phyloP scores from a whole-genome alignment of 2,113 vertebrate species.

The Hydrochoerus hydrochaeris region DNA sequence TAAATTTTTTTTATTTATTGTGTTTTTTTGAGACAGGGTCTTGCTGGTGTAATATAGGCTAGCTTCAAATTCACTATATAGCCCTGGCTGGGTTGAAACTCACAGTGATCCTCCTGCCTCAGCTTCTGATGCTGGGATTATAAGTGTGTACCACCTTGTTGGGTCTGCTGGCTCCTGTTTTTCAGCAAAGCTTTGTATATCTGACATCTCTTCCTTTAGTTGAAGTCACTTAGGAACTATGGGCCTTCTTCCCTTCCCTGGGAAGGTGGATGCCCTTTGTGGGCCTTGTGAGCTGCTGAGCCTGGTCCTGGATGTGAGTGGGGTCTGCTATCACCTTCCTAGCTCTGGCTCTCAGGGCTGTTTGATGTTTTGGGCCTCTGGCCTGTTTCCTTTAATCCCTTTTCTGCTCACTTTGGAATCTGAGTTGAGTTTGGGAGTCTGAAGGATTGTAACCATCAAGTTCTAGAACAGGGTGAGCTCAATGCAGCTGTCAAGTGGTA shows the following conservation, averaged over 20 bases:
- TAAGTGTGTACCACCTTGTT: not conserved
- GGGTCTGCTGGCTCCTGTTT: not conserved
- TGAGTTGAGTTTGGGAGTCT: not conserved
- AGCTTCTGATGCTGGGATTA: not conserved
- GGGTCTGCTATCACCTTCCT: no score
- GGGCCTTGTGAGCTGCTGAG: not conserved
- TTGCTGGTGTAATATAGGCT: not conserved
- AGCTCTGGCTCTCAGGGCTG: not conserved
- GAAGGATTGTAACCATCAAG: not conserved
- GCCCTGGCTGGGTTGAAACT: not conserved
- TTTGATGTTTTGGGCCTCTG: not conserved
- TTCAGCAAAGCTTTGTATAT: not conserved
- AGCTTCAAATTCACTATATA: not conserved
- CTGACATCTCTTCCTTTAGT: not conserved
- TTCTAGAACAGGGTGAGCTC: not conserved
- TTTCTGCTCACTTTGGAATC: not conserved
- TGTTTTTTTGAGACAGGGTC: not conserved
- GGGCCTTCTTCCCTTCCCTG: not conserved
- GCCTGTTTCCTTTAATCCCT: not conserved
- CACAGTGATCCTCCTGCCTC: not conserved
- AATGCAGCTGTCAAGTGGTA: not conserved
- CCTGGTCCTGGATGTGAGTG: not conserved
- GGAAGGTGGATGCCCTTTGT: not conserved
- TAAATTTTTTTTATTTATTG: not conserved
- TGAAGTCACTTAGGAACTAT: not conserved